Evolutionary conservation across 2,888 invertebrate genomes (phyloP).

Genomic region (Automeris io): DNA sequence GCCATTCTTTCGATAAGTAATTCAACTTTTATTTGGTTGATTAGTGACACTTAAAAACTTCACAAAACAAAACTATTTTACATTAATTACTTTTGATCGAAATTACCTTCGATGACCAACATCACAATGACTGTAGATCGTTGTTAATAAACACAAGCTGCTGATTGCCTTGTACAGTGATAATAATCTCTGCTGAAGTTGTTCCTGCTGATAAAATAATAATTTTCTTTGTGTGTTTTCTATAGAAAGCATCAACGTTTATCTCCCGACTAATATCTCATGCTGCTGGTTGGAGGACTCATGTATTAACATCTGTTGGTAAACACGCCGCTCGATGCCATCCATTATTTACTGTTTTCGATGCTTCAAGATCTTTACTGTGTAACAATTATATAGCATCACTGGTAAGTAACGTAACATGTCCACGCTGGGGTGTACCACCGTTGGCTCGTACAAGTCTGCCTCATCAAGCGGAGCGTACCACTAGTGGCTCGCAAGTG

Average conservation of each 20-base stretch:
- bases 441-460: too few species aligned
- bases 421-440: too few species aligned
- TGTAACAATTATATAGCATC: constrained; percentile 81
- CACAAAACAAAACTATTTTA: not conserved
- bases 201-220: too few species aligned
- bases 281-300: constrained; percentile 81
- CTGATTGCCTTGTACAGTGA: too few species aligned
- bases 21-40: too few species aligned
- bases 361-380: constrained; percentile 78
- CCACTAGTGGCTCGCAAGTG: too few species aligned
- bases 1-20: too few species aligned
- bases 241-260: constrained; percentile 77
- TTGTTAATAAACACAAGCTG: not conserved
- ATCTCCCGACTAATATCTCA: constrained; percentile 79
- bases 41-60: too few species aligned
- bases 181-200: too few species aligned
- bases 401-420: constrained; percentile 79
- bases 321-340: constrained; percentile 82
- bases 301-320: constrained; percentile 79
- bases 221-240: not conserved
- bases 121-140: not conserved
- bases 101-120: not conserved
- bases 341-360: constrained; percentile 83
- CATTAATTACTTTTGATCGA: not conserved
- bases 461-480: too few species aligned